Percentiles rank a stretch among this genome's conserved stretches.
phyloP scores from a whole-genome alignment of 2,797 vertebrate species.

The Muraenolepis orangiensis region DNA sequence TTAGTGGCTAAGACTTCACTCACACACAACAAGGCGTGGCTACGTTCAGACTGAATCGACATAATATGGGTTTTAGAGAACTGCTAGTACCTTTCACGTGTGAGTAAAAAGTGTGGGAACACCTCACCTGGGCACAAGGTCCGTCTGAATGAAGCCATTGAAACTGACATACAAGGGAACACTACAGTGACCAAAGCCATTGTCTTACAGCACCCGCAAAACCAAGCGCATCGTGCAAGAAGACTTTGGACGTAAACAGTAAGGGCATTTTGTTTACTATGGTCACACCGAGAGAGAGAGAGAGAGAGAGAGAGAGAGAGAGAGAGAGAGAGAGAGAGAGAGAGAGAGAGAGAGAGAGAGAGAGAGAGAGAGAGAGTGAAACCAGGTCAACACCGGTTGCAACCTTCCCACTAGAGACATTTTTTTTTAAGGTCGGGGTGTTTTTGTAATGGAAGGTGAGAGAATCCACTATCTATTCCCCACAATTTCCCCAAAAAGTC shows the following conservation, averaged over 20 bases:
- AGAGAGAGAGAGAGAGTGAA: too few species aligned
- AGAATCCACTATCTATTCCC: constrained; percentile 9
- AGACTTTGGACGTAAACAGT: constrained; percentile 14
- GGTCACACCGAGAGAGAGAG: too few species aligned
- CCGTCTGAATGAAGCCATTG: neutral
- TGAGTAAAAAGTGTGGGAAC: neutral
- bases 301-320: too few species aligned
- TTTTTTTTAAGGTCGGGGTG: constrained; percentile 70
- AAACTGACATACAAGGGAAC: constrained; percentile 31
- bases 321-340: too few species aligned
- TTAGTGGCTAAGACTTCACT: constrained; percentile 55
- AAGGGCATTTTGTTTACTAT: constrained; percentile 13
- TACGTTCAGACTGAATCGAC: neutral
- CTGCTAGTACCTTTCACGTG: neutral
- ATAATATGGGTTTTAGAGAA: neutral
- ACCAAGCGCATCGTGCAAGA: constrained; percentile 22
- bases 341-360: too few species aligned
- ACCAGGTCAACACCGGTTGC: constrained; percentile 49
- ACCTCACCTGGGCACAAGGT: neutral
- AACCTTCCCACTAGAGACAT: constrained; percentile 48
- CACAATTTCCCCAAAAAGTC: neutral
- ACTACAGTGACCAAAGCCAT: constrained; percentile 30
- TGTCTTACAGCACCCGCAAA: constrained; percentile 30
- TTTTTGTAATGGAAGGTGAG: constrained; percentile 49
- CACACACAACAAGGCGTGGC: constrained; percentile 24